Evolutionary conservation across 2,888 invertebrate genomes (phyloP), one percentile per base, ranked within the genome.

Genomic region (Cantharis flavilabris): DNA sequence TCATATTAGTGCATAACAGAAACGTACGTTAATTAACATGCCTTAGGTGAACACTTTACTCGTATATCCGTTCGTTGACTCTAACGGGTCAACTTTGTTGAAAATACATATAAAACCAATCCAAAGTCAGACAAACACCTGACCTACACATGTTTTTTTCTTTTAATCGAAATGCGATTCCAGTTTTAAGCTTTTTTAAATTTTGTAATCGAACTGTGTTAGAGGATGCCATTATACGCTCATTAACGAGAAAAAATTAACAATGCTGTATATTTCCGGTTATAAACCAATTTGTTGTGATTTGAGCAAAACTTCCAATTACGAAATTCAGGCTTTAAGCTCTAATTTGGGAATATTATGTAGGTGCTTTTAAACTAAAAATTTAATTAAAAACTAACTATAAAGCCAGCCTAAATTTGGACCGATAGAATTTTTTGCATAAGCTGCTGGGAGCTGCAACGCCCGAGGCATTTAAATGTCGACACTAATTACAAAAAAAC

Each of bases 11-110:
- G 67, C 62, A 73, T 62, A 75, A n/a, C 72, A 63, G 69, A 77
- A 49, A 74, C 69, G 70, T 33, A 33, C 33, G 16, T 73, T 76
- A 78, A 76, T 76, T 78, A 78, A 63, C 74, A 76, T 76, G 78
- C 78, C 64, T 65, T 65, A 65, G 69, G 76, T 70, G 73, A 73
- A 20, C 62, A 64, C 70, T 73, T 30, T 16, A 69, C 28, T 16
- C 62, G 73, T n/a, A 33, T 64, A 49, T 64, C 71, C 78, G 78
- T 78, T 76, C 78, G 72, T 78, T 78, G 78, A 78, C 78, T 78
- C 78, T 78, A 78, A 78, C 78, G 78, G 78, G 64, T 65, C 76
- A 71, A 71, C 73, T 73, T 73, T 33, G 33, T 64, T 64, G 71
- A 26, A 67, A 67, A 26, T 67, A 67, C 26, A 70, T 73, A 69